These are phyloP conservation scores for Nomia melanderi DNA, from an alignment of 1,140 invertebrate genomes.

Conservation along the genomic window DNA sequence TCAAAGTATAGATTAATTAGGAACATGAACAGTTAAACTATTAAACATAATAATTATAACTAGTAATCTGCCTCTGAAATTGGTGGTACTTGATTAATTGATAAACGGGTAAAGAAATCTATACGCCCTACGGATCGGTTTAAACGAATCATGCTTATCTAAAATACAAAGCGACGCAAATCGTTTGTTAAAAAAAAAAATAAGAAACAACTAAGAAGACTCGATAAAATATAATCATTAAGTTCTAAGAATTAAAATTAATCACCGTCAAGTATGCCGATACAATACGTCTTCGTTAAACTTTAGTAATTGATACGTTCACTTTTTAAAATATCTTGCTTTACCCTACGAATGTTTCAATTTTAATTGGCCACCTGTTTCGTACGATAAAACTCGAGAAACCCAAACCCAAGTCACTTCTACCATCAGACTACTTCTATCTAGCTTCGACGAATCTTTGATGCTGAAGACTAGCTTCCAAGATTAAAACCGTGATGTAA, in stretches of 20 bases:
- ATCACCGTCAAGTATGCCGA: constrained; percentile 7
- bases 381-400: constrained; percentile 5
- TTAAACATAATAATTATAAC: constrained; percentile 2
- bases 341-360: constrained; percentile 16
- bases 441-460: constrained; percentile 14
- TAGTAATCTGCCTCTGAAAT: not conserved
- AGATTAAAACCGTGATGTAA: constrained; percentile 22
- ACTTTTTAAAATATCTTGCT: not conserved
- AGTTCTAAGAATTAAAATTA: constrained; percentile 7
- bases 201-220: not conserved
- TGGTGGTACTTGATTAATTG: not conserved
- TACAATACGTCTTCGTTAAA: not conserved
- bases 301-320: constrained; percentile 18
- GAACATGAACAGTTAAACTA: constrained; percentile 24
- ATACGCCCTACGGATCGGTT: not conserved
- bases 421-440: not conserved
- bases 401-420: not conserved
- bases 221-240: not conserved
- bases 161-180: not conserved
- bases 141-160: not conserved
- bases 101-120: not conserved
- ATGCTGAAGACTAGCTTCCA: constrained; percentile 28
- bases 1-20: constrained; percentile 22
- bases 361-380: constrained; percentile 34
- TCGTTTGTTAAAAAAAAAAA: not conserved